phyloP scores from a whole-genome alignment of 2,888 invertebrate species.

The Pollenia griseotomentosa region DNA sequence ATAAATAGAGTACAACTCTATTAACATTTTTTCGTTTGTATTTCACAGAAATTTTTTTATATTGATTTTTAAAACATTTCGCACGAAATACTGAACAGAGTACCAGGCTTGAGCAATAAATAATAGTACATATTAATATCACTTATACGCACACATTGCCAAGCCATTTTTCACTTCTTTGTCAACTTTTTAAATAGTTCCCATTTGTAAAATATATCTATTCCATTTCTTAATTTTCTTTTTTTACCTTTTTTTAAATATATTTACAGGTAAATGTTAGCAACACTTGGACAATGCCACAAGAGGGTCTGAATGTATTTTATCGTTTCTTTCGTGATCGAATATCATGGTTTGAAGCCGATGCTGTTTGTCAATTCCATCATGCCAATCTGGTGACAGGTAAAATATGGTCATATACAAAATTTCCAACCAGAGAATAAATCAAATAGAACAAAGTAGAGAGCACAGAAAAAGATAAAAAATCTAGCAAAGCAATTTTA shows the following conservation, averaged over 20 bases:
- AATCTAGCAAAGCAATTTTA: neutral
- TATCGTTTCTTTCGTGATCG: slow-evolving; percentile 93
- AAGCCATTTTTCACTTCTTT: neutral
- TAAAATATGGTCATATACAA: slow-evolving; percentile 81
- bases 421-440: slow-evolving; percentile 16
- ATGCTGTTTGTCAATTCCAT: slow-evolving; percentile 93
- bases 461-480: neutral
- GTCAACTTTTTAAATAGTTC: slow-evolving; percentile 1
- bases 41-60: too few relatives aligned
- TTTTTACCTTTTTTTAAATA: slow-evolving; percentile 6
- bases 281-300: slow-evolving; percentile 92
- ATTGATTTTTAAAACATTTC: too few relatives aligned
- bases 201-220: neutral
- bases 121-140: slow-evolving; percentile 14
- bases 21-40: too few relatives aligned
- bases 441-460: neutral
- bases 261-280: slow-evolving; percentile 90
- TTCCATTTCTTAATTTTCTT: neutral
- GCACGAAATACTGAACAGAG: too few relatives aligned
- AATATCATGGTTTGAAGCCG: slow-evolving; percentile 93
- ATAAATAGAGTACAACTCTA: too few relatives aligned
- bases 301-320: slow-evolving; percentile 92
- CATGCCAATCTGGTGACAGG: slow-evolving; percentile 92
- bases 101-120: slow-evolving; percentile 38
- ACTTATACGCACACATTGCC: slow-evolving; percentile 31